Conservation (phyloP, 2,888 invertebrate species). For the Adelognathus sp. region DNA sequence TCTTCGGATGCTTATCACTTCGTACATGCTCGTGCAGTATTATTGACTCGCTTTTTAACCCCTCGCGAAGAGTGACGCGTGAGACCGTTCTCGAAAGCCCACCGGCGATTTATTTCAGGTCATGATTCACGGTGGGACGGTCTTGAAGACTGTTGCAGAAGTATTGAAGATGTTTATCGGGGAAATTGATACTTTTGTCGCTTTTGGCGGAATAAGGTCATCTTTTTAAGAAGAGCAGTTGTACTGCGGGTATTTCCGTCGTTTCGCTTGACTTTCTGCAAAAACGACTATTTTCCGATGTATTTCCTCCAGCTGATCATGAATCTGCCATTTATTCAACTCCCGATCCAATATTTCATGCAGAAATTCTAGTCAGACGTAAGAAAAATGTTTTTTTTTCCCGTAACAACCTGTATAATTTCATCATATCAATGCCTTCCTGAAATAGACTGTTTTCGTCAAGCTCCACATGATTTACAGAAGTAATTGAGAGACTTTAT, state of each 20-base stretch:
- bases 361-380: no score
- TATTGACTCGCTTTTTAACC: conserved; percentile 12
- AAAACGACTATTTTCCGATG: no score
- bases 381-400: no score
- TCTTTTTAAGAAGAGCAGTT: no score
- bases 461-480: background rate
- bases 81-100: conserved; percentile 13
- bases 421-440: background rate
- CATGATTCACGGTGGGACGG: conserved; percentile 3
- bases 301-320: no score
- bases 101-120: background rate
- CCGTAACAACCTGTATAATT: background rate
- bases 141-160: background rate
- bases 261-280: no score
- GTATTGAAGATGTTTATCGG: background rate
- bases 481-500: conserved; percentile 6
- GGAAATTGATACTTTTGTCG: background rate
- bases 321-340: no score
- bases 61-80: background rate
- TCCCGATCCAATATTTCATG: no score
- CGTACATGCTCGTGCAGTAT: background rate
- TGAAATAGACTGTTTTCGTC: background rate
- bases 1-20: conserved; percentile 6
- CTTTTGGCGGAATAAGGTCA: no score
- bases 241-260: no score